A percentile compares a stretch with the other conserved stretches of the same genome.
Evolutionary conservation across 2,113 vertebrate genomes (phyloP).

Genomic region (Brienomyrus brachyistius): DNA sequence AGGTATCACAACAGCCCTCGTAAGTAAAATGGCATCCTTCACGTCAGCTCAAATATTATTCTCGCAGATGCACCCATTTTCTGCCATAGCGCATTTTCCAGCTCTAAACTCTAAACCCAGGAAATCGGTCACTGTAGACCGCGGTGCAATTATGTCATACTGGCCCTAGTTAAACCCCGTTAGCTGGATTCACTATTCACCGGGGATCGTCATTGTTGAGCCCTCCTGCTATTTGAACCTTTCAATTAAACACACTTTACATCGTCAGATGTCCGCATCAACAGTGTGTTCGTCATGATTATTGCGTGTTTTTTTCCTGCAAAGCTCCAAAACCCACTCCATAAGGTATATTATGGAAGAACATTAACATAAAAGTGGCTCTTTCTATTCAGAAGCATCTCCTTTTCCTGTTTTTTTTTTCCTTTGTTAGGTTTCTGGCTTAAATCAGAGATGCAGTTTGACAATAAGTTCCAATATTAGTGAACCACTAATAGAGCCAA

Average conservation of each 20-base stretch:
- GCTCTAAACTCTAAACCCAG: not conserved
- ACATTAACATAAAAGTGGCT: not conserved
- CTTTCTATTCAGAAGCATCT: not conserved
- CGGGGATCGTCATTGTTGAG: not conserved
- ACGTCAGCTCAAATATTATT: not conserved
- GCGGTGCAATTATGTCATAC: not conserved
- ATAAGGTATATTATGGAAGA: not conserved
- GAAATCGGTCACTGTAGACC: not conserved
- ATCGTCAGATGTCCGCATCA: not conserved
- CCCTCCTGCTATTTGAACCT: not conserved
- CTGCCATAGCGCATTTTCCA: not conserved
- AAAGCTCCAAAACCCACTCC: not conserved
- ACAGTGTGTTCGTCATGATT: not conserved
- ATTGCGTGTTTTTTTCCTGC: not conserved
- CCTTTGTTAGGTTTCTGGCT: not conserved
- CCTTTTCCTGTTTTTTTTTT: not conserved
- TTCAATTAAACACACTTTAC: not conserved
- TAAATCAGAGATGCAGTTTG: not conserved
- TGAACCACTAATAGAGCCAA: not conserved
- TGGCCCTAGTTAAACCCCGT: not conserved
- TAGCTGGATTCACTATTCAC: not conserved
- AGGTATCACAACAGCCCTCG: not conserved
- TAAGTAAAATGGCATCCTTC: not conserved
- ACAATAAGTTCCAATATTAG: slow-evolving; percentile 9
- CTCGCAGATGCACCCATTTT: not conserved